Evolutionary conservation across 2,113 vertebrate genomes (phyloP), one percentile per base, ranked within the genome.

Genomic region (Phalacrocorax brasilianus): DNA sequence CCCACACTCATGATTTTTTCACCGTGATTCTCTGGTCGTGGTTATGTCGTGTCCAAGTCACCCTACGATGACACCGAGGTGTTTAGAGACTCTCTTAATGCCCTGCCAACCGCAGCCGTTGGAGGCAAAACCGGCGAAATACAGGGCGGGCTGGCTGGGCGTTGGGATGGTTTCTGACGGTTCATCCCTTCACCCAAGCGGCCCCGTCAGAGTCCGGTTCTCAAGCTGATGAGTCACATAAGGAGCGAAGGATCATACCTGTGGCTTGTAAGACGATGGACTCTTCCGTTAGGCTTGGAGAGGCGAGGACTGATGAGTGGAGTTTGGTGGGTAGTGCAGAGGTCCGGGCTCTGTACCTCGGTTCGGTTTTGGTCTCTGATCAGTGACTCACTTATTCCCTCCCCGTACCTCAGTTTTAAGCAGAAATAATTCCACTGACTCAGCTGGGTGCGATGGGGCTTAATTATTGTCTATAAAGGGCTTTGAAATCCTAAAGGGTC

Each of bases 381-480:
- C 56, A 26, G 17, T 75, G 65, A 87, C 68, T 96, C 61, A 33
- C 52, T 78, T 78, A 40, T 45, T 92, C 88, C 73, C 67, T 32
- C 47, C 58, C 67, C 0, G 0, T 18, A 28, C 42, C 56, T 87
- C 6, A 1, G 8, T 62, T 75, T 65, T 72, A 68, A 91, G 68
- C 49, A 66, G 73, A 67, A 86, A 58, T 89, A 74, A 87, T 50
- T 78, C 87, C 58, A 42, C 87, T 96, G 89, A 76, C 85, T 96
- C 89, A 94, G 56, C 58, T 49, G 81, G 49, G 44, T 59, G 67
- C 10, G 2, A 5, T 40, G 83, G 66, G 35, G 26, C 82, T 74
- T 67, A 20, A 32, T 38, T 56, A 21, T 32, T 55, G 23, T n/a
- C 76, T 78, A 2, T 53, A 23, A 68, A 55, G 76, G 75, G 73